Evolutionary conservation across 2,113 vertebrate genomes (phyloP).

Genomic region (Mastomys natalensis): DNA sequence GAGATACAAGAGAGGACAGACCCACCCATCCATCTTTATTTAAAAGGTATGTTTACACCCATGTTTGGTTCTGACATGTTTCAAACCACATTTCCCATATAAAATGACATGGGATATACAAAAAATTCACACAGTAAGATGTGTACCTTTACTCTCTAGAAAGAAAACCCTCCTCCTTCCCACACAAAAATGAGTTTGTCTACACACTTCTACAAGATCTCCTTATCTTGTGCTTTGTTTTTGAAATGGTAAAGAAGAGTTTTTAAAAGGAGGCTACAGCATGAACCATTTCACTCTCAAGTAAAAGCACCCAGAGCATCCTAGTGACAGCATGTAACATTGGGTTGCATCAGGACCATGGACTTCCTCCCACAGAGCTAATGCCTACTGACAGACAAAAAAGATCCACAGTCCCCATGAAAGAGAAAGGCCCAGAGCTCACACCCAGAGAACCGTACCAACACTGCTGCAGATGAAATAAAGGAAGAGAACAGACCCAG

Average conservation of each 20-base stretch:
- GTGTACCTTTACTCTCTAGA: not conserved
- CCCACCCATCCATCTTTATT: not conserved
- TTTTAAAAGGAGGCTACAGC: not conserved
- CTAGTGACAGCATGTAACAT: not conserved
- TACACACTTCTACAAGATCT: not conserved
- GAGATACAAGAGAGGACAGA: not conserved
- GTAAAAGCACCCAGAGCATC: not conserved
- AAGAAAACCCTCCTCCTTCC: not conserved
- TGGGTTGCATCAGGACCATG: not conserved
- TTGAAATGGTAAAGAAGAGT: not conserved
- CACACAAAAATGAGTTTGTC: not conserved
- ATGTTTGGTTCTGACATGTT: not conserved
- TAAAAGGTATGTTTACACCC: not conserved
- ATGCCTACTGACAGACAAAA: not conserved
- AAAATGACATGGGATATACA: not conserved
- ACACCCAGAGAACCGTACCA: not conserved
- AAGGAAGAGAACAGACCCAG: not conserved
- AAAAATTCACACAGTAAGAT: not conserved
- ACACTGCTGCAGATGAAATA: not conserved
- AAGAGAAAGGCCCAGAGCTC: not conserved
- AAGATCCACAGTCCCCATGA: not conserved
- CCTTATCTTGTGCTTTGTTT: not conserved
- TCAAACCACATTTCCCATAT: constrained; percentile 16
- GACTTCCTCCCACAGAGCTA: not conserved
- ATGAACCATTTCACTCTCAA: constrained; percentile 13